Conservation (phyloP, 92 coral and sea anemone genomes). For the Blastomussa wellsi region DNA sequence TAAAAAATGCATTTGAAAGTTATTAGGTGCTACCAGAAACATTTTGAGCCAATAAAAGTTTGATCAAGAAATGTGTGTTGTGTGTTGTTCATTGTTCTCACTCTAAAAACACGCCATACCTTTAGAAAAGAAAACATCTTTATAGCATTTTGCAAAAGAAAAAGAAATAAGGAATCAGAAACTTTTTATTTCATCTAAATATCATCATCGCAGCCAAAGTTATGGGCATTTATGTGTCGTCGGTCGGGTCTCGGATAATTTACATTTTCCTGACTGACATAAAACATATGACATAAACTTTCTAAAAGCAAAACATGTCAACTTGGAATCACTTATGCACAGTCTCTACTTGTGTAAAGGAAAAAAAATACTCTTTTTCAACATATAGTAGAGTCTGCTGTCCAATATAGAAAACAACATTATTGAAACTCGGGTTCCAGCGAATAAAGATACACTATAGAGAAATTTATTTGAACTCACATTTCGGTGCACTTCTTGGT, state of each 20-base stretch:
- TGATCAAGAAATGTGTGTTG: background rate
- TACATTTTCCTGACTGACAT: constrained; percentile 10
- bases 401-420: background rate
- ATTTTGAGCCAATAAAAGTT: constrained; percentile 25
- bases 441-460: background rate
- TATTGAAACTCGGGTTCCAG: constrained; percentile 1
- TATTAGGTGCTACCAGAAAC: constrained; percentile 3
- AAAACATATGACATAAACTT: constrained; percentile 18
- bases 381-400: constrained; percentile 29
- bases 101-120: constrained; percentile 18
- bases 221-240: constrained; percentile 1
- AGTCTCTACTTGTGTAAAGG: constrained; percentile 24
- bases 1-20: background rate
- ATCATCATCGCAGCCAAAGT: constrained; percentile 18
- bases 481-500: constrained; percentile 4
- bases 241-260: background rate
- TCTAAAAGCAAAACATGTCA: constrained; percentile 18
- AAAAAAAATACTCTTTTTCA: constrained; percentile 6
- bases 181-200: constrained; percentile 28
- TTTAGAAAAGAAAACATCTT: background rate
- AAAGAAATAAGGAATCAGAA: constrained; percentile 20
- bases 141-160: background rate
- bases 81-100: constrained; percentile 16
- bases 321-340: constrained; percentile 23
- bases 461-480: constrained; percentile 2